phyloP scores from a whole-genome alignment of 2,888 invertebrate genomes.

The Tipula lateralis region DNA sequence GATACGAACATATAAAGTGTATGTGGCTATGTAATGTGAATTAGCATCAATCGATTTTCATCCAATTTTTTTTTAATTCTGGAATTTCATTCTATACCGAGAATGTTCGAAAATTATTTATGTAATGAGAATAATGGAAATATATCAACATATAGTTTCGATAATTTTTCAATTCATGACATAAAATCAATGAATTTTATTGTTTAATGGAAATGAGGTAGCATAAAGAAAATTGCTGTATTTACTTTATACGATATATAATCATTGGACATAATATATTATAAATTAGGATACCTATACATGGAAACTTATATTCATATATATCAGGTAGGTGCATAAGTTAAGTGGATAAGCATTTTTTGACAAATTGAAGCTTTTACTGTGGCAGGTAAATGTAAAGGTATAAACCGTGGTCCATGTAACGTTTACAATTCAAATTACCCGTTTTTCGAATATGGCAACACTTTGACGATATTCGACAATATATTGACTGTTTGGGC shows the following conservation, averaged over 20 bases:
- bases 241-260: not conserved
- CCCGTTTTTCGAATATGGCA: no score
- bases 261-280: not conserved
- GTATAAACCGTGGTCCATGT: no score
- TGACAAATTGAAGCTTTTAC: no score
- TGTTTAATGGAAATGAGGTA: not conserved
- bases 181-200: not conserved
- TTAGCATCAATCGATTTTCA: not conserved
- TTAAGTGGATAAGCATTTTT: no score
- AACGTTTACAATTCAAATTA: no score
- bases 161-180: conserved; percentile 16
- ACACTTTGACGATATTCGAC: no score
- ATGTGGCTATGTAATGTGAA: not conserved
- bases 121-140: not conserved
- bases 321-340: no score
- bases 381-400: no score
- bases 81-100: not conserved
- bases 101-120: not conserved
- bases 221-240: not conserved
- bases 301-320: no score
- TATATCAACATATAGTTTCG: not conserved
- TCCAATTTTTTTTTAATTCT: not conserved
- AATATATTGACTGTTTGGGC: no score
- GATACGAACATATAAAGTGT: not conserved
- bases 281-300: no score